These are phyloP conservation scores for Acomys russatus DNA, from an alignment of 2,797 vertebrate genomes.

Conservation along the genomic window DNA sequence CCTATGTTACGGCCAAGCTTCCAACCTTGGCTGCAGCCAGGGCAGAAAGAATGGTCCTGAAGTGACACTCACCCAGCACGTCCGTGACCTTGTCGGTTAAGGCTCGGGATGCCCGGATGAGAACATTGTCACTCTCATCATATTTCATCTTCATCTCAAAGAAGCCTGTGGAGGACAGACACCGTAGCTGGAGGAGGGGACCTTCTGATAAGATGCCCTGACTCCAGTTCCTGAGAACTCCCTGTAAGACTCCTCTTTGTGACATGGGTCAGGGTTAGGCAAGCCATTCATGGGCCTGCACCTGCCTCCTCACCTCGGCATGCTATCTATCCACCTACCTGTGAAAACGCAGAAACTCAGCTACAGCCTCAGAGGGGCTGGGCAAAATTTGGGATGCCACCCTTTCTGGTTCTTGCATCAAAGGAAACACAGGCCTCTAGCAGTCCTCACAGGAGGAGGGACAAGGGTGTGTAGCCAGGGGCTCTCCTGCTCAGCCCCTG, in stretches of 20 bases:
- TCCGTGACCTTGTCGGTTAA: slow-evolving; percentile 96
- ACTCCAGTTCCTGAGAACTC: neutral
- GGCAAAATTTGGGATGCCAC: neutral
- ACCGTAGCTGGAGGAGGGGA: neutral
- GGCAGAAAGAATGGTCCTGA: accelerated
- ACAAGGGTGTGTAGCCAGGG: accelerated
- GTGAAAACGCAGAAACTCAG: neutral
- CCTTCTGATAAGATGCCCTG: neutral
- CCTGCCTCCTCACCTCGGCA: neutral
- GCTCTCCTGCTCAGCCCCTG: neutral
- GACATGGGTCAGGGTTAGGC: neutral
- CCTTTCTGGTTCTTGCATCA: neutral
- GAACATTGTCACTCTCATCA: slow-evolving; percentile 95
- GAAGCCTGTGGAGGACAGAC: slow-evolving; percentile 90
- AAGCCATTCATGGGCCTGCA: neutral
- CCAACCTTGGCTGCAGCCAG: accelerated
- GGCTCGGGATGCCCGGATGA: slow-evolving; percentile 95
- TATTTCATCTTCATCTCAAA: slow-evolving; percentile 99
- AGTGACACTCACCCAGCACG: slow-evolving; percentile 92
- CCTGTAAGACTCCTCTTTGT: neutral
- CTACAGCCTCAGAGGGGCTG: neutral
- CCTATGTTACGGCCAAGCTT: accelerated
- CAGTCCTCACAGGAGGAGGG: neutral
- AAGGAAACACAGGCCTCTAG: slow-evolving; percentile 46
- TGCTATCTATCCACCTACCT: neutral